A percentile compares a stretch with the other conserved stretches of the same genome.
These are phyloP conservation scores for Phenganax subtilis DNA, from an alignment of 92 coral and sea anemone species.

Conservation along the genomic window DNA sequence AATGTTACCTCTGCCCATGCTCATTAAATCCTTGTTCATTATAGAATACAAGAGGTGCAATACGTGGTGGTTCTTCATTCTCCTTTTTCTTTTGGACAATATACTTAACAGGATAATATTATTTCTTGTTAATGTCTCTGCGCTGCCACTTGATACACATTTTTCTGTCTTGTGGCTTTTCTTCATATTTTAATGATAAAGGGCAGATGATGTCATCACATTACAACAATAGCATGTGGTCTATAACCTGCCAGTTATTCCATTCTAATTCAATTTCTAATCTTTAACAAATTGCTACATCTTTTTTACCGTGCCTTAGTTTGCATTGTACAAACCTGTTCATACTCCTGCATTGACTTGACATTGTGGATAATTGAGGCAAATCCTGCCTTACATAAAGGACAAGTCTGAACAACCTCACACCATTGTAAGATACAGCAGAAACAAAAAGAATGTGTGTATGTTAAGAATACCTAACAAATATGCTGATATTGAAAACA, in stretches of 20 bases:
- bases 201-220: too few relatives aligned
- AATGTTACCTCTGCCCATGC: constrained; percentile 30
- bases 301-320: too few relatives aligned
- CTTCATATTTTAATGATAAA: too few relatives aligned
- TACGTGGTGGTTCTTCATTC: background rate
- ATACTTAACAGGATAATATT: constrained; percentile 13
- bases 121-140: background rate
- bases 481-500: background rate
- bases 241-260: too few relatives aligned
- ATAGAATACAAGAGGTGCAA: background rate
- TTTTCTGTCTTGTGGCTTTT: too few relatives aligned
- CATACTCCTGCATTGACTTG: constrained; percentile 85
- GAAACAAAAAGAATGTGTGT: constrained; percentile 85
- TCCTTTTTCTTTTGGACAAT: constrained; percentile 21
- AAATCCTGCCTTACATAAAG: constrained; percentile 83
- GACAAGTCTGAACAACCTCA: constrained; percentile 86
- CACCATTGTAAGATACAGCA: constrained; percentile 98
- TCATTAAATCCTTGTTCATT: constrained; percentile 34
- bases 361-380: constrained; percentile 83
- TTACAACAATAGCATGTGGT: too few relatives aligned
- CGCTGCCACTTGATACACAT: too few relatives aligned
- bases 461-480: constrained; percentile 49
- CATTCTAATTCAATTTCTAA: too few relatives aligned
- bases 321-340: constrained; percentile 55
- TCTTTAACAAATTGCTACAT: too few relatives aligned